A percentile compares a stretch with the other conserved stretches of the same genome.
Conservation (phyloP, 2,797 vertebrate genomes). For the Tragelaphus oryx region DNA sequence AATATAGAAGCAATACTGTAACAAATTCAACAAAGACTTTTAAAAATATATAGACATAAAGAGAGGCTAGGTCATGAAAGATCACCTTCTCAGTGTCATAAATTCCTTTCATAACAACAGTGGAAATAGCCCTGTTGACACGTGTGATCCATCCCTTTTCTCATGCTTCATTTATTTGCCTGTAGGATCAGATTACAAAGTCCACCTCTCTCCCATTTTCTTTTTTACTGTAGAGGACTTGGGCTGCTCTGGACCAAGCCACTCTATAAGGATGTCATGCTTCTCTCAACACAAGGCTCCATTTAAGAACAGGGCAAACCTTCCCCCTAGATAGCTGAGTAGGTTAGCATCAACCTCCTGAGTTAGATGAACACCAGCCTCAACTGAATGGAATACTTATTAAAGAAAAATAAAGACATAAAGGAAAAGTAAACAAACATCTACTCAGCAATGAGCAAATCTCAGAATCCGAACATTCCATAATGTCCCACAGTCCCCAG, state of each 20-base stretch:
- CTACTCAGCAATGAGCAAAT: not conserved
- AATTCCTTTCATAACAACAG: not conserved
- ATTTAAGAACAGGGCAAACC: not conserved
- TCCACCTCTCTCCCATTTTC: not conserved
- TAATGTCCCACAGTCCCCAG: not conserved
- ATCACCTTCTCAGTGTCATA: not conserved
- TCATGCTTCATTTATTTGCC: not conserved
- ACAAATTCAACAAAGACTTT: not conserved
- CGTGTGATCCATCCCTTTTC: not conserved
- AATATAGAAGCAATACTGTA: not conserved
- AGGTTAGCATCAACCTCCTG: not conserved
- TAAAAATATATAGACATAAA: not conserved
- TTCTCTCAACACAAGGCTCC: not conserved
- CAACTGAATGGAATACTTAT: not conserved
- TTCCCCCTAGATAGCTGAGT: not conserved
- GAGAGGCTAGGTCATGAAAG: not conserved
- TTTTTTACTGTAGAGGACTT: not conserved
- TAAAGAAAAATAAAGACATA: not conserved
- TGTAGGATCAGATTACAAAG: not conserved
- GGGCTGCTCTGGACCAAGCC: not conserved
- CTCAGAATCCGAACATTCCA: not conserved
- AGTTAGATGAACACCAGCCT: not conserved
- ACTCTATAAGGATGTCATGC: not conserved
- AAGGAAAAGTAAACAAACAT: not conserved
- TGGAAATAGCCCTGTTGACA: not conserved